Evolutionary conservation across 92 coral and sea anemone species (phyloP), one percentile per base, ranked within the genome.

Genomic region (Muricea muricata): DNA sequence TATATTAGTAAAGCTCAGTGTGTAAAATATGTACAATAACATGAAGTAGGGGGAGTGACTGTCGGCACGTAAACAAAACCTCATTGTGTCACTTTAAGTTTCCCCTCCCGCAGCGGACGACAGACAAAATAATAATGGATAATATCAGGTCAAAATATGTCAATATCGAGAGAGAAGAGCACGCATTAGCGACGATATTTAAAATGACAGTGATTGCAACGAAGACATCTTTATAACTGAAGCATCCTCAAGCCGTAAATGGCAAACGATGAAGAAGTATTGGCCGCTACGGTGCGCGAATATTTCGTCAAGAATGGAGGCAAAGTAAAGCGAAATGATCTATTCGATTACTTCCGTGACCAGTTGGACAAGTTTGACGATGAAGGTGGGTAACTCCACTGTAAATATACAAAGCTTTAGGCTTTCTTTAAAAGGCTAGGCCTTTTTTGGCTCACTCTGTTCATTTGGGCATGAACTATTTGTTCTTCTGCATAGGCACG

Each of bases 291-390:
- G 6, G 99, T 97, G n/a, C 80, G 97, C 70, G 98, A 92, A 6
- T 97, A 86, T 90, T 88, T 97, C 82, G 42, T 93, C 50, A 92
- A 89, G 67, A 94, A 94, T 65, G 86, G 91, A 75, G 94, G 98
- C 82, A 94, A 90, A 91, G 99, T 97, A 47, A 88, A 78, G 73
- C 93, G 93, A 50, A 88, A 90, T 65, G 99, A 97, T 66, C 90
- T 97, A n/a, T 94, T 97, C 32, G 92, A 91, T 46, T 98, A 97
- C 78, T 97, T 97, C 78, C 88, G 98, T 74, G 89, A 83, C 42
- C 99, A 94, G 56, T 93, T 97, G 40, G 94, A 97, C 75, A 94
- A 97, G 50, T 93, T 93, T 1, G 98, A 67, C 3, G 94, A 97
- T 90, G 89, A 97, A 74, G 89, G 99, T 97, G 73, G 55, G 93